Evolutionary conservation across 1,140 invertebrate species (phyloP).

Genomic region (Drosophila seguyi): DNA sequence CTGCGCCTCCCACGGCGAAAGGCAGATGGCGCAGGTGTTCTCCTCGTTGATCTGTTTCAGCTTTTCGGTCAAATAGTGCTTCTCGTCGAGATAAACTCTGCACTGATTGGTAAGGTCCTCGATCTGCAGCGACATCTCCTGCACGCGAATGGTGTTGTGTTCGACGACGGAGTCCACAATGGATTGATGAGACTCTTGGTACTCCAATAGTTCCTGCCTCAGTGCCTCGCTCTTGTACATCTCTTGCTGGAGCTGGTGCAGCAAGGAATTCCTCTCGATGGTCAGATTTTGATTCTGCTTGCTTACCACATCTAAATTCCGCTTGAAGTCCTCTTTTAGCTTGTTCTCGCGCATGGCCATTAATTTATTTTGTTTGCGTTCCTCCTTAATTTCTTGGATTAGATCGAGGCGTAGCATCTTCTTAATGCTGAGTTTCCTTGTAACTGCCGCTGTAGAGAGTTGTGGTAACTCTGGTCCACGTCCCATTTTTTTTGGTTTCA

Average conservation of each 20-base stretch:
- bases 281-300: too few relatives aligned
- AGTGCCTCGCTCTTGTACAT: not conserved
- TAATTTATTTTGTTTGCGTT: too few relatives aligned
- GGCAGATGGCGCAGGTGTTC: slow-evolving; percentile 12
- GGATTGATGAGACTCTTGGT: not conserved
- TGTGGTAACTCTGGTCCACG: too few relatives aligned
- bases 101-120: not conserved
- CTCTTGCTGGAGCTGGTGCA: slow-evolving; percentile 9
- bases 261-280: not conserved
- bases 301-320: too few relatives aligned
- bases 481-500: too few relatives aligned
- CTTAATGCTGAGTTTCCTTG: too few relatives aligned
- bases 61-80: not conserved
- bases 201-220: not conserved
- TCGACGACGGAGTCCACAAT: not conserved
- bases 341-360: too few relatives aligned
- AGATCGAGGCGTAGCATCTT: too few relatives aligned
- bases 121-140: not conserved
- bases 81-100: not conserved
- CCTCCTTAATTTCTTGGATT: too few relatives aligned
- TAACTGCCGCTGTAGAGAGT: too few relatives aligned
- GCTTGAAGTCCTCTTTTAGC: too few relatives aligned
- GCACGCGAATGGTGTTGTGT: not conserved
- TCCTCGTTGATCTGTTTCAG: not conserved
- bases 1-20: not conserved